Conservation (phyloP, 30 jellyfish, hydroid and myxozoan species). For the Turritopsis dohrnii region DNA sequence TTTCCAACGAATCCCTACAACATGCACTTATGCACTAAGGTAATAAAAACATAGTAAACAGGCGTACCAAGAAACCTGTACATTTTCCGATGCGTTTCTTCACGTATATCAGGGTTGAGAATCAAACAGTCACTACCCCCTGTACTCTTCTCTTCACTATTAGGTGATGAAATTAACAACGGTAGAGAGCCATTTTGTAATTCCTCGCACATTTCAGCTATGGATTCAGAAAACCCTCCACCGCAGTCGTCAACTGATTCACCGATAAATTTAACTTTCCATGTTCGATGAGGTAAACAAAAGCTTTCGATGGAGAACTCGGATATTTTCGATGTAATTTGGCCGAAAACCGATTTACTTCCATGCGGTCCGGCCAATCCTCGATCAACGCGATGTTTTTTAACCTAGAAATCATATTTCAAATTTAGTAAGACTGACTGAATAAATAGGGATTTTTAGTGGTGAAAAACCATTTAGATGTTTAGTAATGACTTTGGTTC, state of each 20-base stretch:
- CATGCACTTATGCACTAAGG: no score
- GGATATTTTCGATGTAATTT: constrained; percentile 52
- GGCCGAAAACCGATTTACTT: constrained; percentile 67
- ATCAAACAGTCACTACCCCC: constrained; percentile 46
- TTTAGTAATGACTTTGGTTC: no score
- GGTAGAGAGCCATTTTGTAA: constrained; percentile 77
- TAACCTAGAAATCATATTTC: constrained; percentile 44
- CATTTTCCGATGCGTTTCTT: constrained; percentile 52
- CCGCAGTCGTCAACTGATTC: constrained; percentile 96
- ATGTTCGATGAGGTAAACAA: constrained; percentile 75
- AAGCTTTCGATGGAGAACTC: constrained; percentile 56
- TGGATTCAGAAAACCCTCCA: constrained; percentile 90
- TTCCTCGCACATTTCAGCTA: constrained; percentile 92
- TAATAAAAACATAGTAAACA: background rate
- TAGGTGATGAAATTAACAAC: constrained; percentile 64
- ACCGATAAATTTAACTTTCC: constrained; percentile 88
- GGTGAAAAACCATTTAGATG: no score
- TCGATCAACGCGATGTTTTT: constrained; percentile 50
- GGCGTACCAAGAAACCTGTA: constrained; percentile 38
- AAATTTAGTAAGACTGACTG: no score
- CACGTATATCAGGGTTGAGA: constrained; percentile 46
- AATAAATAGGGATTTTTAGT: background rate
- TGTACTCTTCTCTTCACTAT: constrained; percentile 61
- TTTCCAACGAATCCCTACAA: no score
- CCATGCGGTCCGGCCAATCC: constrained; percentile 72